Conservation (phyloP, 2,888 invertebrate species). For the Andrena hattorfiana region DNA sequence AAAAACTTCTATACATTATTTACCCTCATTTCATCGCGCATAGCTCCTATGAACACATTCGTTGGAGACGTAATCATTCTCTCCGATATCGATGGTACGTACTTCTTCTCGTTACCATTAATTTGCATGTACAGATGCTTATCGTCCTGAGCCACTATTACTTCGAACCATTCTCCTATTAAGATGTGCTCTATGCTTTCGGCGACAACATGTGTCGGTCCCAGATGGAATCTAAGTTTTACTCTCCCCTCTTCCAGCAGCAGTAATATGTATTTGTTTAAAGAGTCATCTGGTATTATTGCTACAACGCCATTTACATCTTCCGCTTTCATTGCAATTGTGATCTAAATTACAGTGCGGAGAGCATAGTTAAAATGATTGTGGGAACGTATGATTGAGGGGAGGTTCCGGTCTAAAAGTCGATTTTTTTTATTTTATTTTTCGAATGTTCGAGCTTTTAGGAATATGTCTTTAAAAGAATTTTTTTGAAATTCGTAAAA, state of each 20-base stretch:
- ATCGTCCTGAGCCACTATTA: slow-evolving; percentile 80
- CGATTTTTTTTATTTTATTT: too few relatives aligned
- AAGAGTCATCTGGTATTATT: slow-evolving; percentile 80
- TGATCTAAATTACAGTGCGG: slow-evolving; percentile 69
- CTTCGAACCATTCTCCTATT: slow-evolving; percentile 85
- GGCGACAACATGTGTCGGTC: slow-evolving; percentile 81
- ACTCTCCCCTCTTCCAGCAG: slow-evolving; percentile 84
- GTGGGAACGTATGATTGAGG: neutral
- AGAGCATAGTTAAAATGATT: neutral
- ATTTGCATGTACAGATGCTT: slow-evolving; percentile 85
- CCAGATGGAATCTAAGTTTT: slow-evolving; percentile 83
- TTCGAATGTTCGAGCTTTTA: too few relatives aligned
- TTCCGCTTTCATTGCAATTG: slow-evolving; percentile 84
- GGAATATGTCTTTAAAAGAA: too few relatives aligned
- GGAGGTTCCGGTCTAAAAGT: too few relatives aligned
- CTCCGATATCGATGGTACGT: slow-evolving; percentile 43
- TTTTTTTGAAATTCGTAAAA: too few relatives aligned
- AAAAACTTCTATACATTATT: neutral
- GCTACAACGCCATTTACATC: slow-evolving; percentile 84
- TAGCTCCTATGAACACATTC: slow-evolving; percentile 54
- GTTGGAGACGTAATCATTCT: slow-evolving; percentile 34
- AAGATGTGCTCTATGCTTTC: slow-evolving; percentile 83
- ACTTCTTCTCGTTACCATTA: slow-evolving; percentile 81
- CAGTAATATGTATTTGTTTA: slow-evolving; percentile 83
- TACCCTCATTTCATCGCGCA: slow-evolving; percentile 56